Conservation (phyloP, 2,113 vertebrate genomes). For the Oncorhynchus nerka region DNA sequence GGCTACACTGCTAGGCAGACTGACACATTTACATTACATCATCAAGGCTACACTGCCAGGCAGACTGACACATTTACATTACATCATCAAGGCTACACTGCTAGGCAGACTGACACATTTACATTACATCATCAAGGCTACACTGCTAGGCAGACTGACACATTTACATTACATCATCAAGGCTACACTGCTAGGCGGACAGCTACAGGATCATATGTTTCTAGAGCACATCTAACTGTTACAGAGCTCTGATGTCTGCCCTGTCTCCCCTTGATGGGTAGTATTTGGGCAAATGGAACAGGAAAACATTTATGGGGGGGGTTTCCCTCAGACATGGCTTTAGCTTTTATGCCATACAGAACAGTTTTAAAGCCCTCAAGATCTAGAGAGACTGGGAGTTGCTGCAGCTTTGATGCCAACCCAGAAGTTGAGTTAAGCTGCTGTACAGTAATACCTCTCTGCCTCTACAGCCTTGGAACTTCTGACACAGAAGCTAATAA, state of each 20-base stretch:
- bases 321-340: conserved; percentile 10
- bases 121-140: too few relatives aligned
- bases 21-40: too few relatives aligned
- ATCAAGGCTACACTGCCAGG: too few relatives aligned
- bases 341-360: conserved; percentile 19
- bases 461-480: background rate
- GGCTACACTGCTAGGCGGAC: background rate
- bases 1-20: too few relatives aligned
- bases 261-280: conserved; percentile 11
- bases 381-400: background rate
- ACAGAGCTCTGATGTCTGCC: conserved; percentile 15
- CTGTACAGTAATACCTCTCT: conserved; percentile 25
- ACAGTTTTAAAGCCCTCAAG: conserved; percentile 16
- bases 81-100: too few relatives aligned
- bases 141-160: too few relatives aligned
- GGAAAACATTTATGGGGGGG: conserved; percentile 15
- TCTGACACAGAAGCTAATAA: conserved; percentile 28
- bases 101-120: too few relatives aligned
- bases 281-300: conserved; percentile 23
- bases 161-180: background rate
- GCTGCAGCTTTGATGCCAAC: conserved; percentile 13
- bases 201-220: background rate
- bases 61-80: too few relatives aligned
- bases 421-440: conserved; percentile 4
- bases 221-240: background rate